phyloP scores from a whole-genome alignment of 2,113 vertebrate species.

The Callocephalon fimbriatum region DNA sequence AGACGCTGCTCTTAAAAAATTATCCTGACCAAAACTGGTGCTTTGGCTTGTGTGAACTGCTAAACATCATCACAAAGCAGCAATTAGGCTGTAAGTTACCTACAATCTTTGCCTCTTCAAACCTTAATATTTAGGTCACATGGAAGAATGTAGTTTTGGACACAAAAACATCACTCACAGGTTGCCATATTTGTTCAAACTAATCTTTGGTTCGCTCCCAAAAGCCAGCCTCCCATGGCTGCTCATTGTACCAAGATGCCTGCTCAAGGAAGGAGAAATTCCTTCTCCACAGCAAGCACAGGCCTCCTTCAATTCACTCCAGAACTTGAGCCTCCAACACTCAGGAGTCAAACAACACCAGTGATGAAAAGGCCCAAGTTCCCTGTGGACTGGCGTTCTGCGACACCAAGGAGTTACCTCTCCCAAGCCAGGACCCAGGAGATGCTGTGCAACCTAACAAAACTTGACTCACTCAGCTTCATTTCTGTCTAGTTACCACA shows the following conservation, averaged over 20 bases:
- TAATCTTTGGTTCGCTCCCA: neutral
- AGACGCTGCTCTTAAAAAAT: constrained; percentile 78
- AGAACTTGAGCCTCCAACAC: neutral
- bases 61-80: constrained; percentile 62
- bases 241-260: neutral
- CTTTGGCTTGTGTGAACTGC: constrained; percentile 50
- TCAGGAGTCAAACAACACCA: neutral
- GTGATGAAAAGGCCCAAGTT: neutral
- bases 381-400: neutral
- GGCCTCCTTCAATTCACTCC: neutral
- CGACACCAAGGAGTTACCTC: neutral
- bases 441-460: neutral
- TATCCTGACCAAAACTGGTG: constrained; percentile 73
- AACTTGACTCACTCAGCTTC: neutral
- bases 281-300: neutral
- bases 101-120: constrained; percentile 45
- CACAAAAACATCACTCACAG: constrained; percentile 33
- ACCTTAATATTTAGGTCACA: constrained; percentile 37
- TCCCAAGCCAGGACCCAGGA: neutral
- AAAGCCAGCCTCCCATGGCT: neutral
- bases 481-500: neutral
- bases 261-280: neutral
- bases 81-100: constrained; percentile 35
- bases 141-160: neutral
- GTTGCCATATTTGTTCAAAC: neutral